These are phyloP conservation scores for Mastomys coucha DNA, from an alignment of 2,113 vertebrate genomes.

Conservation along the genomic window DNA sequence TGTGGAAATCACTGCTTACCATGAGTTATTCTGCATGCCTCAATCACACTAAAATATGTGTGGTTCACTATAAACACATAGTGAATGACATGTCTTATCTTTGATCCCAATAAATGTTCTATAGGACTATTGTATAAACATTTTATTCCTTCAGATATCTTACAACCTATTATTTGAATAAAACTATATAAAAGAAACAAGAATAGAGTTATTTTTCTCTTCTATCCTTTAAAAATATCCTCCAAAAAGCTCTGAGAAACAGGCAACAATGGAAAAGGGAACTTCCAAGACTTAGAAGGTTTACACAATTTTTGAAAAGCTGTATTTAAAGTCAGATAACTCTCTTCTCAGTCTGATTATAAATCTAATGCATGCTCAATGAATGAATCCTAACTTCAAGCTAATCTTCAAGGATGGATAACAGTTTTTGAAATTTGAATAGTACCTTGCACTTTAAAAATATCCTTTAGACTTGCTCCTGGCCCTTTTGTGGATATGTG, in stretches of 20 bases:
- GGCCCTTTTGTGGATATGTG: conserved; percentile 2
- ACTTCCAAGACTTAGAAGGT: background rate
- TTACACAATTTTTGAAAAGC: background rate
- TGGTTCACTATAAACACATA: background rate
- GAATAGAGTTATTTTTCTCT: background rate
- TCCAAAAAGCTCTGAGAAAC: conserved; percentile 2
- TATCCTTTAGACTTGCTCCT: background rate
- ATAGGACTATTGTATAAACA: background rate
- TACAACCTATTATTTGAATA: conserved; percentile 16
- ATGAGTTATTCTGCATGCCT: conserved; percentile 4
- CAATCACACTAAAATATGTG: conserved; percentile 38
- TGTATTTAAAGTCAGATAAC: conserved; percentile 17
- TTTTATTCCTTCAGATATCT: conserved; percentile 44
- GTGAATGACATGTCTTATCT: conserved; percentile 13
- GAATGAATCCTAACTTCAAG: conserved; percentile 66
- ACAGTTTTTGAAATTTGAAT: background rate
- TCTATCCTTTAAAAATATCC: conserved; percentile 15
- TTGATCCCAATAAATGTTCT: conserved; percentile 37
- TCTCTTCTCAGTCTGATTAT: background rate
- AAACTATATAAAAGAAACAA: background rate
- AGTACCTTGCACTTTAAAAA: conserved; percentile 38
- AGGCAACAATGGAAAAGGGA: background rate
- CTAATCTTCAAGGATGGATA: background rate
- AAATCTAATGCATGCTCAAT: background rate
- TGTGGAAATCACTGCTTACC: background rate